phyloP scores from a whole-genome alignment of 2,113 vertebrate genomes.

The Nothoprocta perdicaria region DNA sequence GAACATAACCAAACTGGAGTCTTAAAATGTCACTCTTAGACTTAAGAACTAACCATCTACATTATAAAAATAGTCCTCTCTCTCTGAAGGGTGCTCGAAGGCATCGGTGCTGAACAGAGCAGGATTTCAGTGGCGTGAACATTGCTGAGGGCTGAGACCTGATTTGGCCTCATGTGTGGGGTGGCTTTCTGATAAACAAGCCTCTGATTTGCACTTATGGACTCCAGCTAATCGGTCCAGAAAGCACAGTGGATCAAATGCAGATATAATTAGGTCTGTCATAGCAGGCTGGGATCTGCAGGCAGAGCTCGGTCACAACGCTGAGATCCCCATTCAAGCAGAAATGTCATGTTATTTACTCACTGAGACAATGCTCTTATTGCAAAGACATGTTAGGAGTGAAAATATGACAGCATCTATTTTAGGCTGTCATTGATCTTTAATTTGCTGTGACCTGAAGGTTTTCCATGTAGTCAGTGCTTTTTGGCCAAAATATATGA shows the following conservation, averaged over 20 bases:
- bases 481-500: constrained; percentile 65
- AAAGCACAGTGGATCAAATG: constrained; percentile 3
- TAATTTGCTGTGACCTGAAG: constrained; percentile 73
- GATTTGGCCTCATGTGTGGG: not conserved
- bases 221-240: not conserved
- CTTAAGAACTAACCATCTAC: not conserved
- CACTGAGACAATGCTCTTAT: constrained; percentile 66
- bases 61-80: not conserved
- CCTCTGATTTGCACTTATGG: not conserved
- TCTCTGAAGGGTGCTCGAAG: not conserved
- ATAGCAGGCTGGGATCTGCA: not conserved
- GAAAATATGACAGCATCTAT: constrained; percentile 68
- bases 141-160: accelerated
- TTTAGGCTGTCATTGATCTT: constrained; percentile 74
- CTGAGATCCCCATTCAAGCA: constrained; percentile 36
- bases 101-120: accelerated
- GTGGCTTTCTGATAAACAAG: not conserved
- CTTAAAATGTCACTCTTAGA: not conserved
- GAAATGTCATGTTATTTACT: constrained; percentile 68
- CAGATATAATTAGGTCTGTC: not conserved
- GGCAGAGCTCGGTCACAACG: not conserved
- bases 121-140: not conserved
- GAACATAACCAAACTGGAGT: not conserved
- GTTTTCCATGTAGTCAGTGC: constrained; percentile 69
- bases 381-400: constrained; percentile 54